Evolutionary conservation across 2,113 vertebrate genomes (phyloP), one percentile per base, ranked within the genome.

Genomic region (Proterorhinus semilunaris): DNA sequence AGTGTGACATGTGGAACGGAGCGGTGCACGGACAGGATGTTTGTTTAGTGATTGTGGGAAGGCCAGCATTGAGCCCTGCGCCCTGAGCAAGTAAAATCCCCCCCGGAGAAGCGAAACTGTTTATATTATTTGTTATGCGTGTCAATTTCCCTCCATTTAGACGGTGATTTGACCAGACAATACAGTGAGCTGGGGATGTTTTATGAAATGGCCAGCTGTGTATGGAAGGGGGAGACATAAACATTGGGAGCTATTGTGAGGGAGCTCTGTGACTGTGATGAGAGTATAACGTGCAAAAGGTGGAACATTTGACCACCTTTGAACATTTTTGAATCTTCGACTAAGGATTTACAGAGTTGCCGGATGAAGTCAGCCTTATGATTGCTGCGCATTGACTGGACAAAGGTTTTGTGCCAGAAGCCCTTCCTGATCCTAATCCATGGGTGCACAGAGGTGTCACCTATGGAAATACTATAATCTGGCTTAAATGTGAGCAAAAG

Each of bases 21-120:
- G 74, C 84, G 50, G 69, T 70, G 81, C 80, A 83, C 78, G 78
- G 67, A 83, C 81, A 89, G 88, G 91, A 87, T 89, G 89, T 91
- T 88, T 88, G 86, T 82, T 88, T 88, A 86, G 85, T 82, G 87
- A 89, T 85, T 89, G 87, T 82, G 87, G 86, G 86, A 91, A 67
- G 81, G 80, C 72, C 69, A 81, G 79, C 86, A 75, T 83, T 86
- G 74, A 75, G 58, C 67, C 75, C 69, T 11, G 72, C 53, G 62
- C 71, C 64, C 81, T 46, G 59, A 84, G 88, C 79, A 82, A 85
- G 73, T 81, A 81, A 55, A 89, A 85, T 76, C 82, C 80, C 77
- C 81, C 68, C 75, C 36, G 46, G 81, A 74, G 75, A 76, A 65
- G 64, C 66, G 67, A 74, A 78, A 69, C 65, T 86, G 83, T 87